A percentile compares a stretch with the other conserved stretches of the same genome.
Conservation (phyloP, 1,140 invertebrate species). For the Paralvinella palmiformis region DNA sequence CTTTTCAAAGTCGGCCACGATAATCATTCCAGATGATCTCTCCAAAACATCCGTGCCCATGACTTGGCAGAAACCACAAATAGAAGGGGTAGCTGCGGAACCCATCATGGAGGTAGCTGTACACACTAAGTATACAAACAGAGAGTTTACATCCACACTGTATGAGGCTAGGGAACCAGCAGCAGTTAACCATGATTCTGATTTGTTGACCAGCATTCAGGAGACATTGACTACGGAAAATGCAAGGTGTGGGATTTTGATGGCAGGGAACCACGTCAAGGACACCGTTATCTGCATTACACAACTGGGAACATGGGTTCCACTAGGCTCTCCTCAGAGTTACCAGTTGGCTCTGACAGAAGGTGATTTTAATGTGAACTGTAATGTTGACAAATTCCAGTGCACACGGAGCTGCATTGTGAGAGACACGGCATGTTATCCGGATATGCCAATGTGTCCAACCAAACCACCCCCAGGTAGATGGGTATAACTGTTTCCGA, state of each 20-base stretch:
- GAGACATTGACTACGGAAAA: too few species aligned
- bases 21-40: slow-evolving; percentile 6
- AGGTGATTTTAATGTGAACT: neutral
- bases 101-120: slow-evolving; percentile 3
- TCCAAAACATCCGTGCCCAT: slow-evolving; percentile 5
- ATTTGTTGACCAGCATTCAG: too few species aligned
- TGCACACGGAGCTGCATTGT: neutral
- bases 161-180: neutral
- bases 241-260: too few species aligned
- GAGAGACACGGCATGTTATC: neutral
- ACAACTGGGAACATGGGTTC: too few species aligned
- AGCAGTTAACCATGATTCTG: neutral
- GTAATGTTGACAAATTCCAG: slow-evolving; percentile 4
- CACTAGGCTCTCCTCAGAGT: neutral
- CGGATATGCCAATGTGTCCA: too few species aligned
- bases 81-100: neutral
- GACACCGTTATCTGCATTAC: too few species aligned
- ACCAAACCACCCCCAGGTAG: too few species aligned
- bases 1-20: slow-evolving; percentile 4
- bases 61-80: slow-evolving; percentile 1
- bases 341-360: neutral
- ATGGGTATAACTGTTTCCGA: too few species aligned
- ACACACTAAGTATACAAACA: neutral
- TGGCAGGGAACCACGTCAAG: too few species aligned
- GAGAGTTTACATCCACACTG: neutral